phyloP scores from a whole-genome alignment of 2,113 vertebrate species.

The Lucifuga dentata region DNA sequence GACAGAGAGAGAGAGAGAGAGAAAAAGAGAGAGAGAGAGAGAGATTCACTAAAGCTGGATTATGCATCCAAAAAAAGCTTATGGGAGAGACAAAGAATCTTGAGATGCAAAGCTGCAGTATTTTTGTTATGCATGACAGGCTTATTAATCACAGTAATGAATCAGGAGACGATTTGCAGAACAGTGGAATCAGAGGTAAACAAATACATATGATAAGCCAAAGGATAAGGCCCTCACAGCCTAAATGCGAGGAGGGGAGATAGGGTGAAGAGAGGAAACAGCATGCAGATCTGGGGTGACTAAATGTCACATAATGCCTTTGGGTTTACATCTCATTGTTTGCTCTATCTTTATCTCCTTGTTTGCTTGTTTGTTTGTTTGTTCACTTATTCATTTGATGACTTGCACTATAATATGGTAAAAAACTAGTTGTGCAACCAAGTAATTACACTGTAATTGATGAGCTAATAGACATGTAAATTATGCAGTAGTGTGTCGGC shows the following conservation, averaged over 20 bases:
- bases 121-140: conserved; percentile 73
- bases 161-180: conserved; percentile 68
- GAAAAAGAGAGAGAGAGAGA: conserved; percentile 6
- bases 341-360: conserved; percentile 38
- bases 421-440: conserved; percentile 68
- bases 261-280: conserved; percentile 1
- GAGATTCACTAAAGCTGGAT: conserved; percentile 56
- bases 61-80: conserved; percentile 67
- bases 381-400: conserved; percentile 61
- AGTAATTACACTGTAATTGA: conserved; percentile 79
- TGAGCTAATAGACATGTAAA: conserved; percentile 79
- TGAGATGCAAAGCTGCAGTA: conserved; percentile 54
- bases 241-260: conserved; percentile 1
- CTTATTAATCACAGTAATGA: conserved; percentile 82
- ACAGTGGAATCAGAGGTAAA: conserved; percentile 68
- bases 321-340: conserved; percentile 41
- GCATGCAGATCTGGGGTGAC: neutral
- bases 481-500: conserved; percentile 74
- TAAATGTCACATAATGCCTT: conserved; percentile 24
- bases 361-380: conserved; percentile 62
- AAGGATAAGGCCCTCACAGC: conserved; percentile 39
- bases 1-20: too few relatives aligned
- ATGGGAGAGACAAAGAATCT: conserved; percentile 63
- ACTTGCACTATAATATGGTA: conserved; percentile 70
- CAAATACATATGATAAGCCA: conserved; percentile 62